Conservation (phyloP, 2,113 vertebrate genomes). For the Oreocharis arfaki region DNA sequence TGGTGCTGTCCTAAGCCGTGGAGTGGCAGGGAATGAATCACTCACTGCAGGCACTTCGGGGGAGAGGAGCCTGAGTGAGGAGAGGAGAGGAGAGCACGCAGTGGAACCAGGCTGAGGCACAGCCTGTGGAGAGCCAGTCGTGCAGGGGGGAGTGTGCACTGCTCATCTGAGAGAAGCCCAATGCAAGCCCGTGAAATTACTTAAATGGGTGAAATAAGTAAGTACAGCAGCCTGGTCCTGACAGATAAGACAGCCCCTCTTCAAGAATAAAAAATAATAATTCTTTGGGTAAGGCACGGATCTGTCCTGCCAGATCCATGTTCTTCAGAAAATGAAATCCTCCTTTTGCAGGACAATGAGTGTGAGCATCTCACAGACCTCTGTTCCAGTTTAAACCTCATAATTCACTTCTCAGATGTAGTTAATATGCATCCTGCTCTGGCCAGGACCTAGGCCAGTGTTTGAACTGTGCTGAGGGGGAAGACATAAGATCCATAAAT, state of each 20-base stretch:
- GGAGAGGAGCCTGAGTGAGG: background rate
- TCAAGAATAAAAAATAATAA: fast-evolving
- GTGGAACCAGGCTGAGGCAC: background rate
- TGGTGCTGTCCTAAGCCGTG: background rate
- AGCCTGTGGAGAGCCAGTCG: background rate
- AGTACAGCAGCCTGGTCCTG: background rate
- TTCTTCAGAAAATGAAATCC: background rate
- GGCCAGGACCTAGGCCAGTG: background rate
- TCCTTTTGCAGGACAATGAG: background rate
- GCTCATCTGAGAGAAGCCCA: fast-evolving
- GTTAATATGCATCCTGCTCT: background rate
- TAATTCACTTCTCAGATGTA: background rate
- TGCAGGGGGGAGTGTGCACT: background rate
- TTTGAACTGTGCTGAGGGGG: background rate
- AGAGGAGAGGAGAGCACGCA: background rate
- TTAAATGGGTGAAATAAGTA: background rate
- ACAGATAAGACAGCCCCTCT: background rate
- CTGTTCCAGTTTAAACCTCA: background rate
- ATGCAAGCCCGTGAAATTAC: background rate
- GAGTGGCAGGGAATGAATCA: background rate
- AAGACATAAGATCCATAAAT: background rate
- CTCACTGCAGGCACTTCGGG: fast-evolving
- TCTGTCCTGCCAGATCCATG: background rate
- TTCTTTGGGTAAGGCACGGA: background rate
- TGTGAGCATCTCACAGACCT: background rate